Evolutionary conservation across 2,888 invertebrate genomes (phyloP).

Genomic region (Agelastica alni): DNA sequence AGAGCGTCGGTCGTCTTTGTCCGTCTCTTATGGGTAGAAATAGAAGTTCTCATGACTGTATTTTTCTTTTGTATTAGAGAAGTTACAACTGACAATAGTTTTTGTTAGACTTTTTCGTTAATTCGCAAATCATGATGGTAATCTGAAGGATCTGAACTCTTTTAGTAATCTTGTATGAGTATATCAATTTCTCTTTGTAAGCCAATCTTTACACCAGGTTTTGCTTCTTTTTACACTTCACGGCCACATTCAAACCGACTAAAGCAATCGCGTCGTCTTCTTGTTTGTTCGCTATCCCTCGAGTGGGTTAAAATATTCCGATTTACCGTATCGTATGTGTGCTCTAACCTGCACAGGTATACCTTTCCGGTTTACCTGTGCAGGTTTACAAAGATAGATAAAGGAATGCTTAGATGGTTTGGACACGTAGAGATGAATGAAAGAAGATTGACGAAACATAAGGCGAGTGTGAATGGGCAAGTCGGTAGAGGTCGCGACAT

Average conservation of each 20-base stretch:
- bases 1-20: too few species aligned
- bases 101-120: too few species aligned
- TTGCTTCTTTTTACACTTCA: slow-evolving; percentile 7
- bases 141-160: slow-evolving; percentile 19
- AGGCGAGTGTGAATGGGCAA: too few species aligned
- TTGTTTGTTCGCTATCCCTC: background rate
- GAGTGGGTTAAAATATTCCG: background rate
- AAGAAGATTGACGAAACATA: too few species aligned
- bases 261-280: slow-evolving; percentile 4
- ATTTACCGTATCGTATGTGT: slow-evolving; percentile 1
- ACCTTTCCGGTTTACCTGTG: background rate
- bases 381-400: too few species aligned
- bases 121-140: slow-evolving; percentile 36
- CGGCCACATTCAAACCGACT: background rate
- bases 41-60: too few species aligned
- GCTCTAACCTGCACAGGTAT: background rate
- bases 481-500: too few species aligned
- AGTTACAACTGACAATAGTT: too few species aligned
- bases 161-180: slow-evolving; percentile 14
- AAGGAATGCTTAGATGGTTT: too few species aligned
- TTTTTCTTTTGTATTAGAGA: too few species aligned
- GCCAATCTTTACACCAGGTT: slow-evolving; percentile 19
- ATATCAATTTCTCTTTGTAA: slow-evolving; percentile 7
- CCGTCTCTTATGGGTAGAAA: too few species aligned
- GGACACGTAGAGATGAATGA: too few species aligned